A percentile compares a stretch with the other conserved stretches of the same genome.
These are phyloP conservation scores for Vimba vimba DNA, from an alignment of 2,113 vertebrate genomes.

Conservation along the genomic window DNA sequence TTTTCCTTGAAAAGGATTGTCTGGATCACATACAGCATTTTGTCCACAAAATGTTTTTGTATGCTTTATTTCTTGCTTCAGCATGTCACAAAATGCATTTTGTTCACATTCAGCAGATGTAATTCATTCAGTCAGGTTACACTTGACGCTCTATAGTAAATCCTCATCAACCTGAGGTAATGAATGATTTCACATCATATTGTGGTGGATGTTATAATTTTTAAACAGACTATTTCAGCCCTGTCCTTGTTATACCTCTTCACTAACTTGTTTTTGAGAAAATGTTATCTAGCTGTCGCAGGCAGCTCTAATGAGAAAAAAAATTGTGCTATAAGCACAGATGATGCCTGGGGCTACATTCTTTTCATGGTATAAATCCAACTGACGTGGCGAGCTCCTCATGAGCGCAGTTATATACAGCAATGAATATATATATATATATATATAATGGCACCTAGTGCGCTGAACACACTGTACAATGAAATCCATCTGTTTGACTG, in stretches of 20 bases:
- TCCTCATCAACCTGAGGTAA: background rate
- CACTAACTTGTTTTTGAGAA: slow-evolving; percentile 36
- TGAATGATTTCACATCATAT: slow-evolving; percentile 28
- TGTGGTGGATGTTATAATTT: slow-evolving; percentile 10
- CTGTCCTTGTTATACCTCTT: background rate
- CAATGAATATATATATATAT: background rate
- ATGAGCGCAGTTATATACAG: slow-evolving; percentile 19
- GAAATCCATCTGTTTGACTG: background rate
- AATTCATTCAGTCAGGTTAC: background rate
- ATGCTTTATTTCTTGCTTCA: background rate
- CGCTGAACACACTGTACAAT: background rate
- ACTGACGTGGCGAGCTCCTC: background rate
- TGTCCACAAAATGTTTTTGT: background rate
- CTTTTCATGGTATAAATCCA: slow-evolving; percentile 45
- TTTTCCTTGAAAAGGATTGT: background rate
- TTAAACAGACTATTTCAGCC: background rate
- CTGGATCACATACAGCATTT: background rate
- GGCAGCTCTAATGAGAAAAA: slow-evolving; percentile 42
- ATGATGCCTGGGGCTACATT: slow-evolving; percentile 52
- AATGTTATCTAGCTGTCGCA: slow-evolving; percentile 27
- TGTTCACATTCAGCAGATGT: background rate
- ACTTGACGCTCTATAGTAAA: background rate
- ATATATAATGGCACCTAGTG: background rate
- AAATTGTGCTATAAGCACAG: slow-evolving; percentile 30
- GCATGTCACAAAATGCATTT: background rate